Conservation (phyloP, 2,888 invertebrate species). For the Pristionchus mayeri region DNA sequence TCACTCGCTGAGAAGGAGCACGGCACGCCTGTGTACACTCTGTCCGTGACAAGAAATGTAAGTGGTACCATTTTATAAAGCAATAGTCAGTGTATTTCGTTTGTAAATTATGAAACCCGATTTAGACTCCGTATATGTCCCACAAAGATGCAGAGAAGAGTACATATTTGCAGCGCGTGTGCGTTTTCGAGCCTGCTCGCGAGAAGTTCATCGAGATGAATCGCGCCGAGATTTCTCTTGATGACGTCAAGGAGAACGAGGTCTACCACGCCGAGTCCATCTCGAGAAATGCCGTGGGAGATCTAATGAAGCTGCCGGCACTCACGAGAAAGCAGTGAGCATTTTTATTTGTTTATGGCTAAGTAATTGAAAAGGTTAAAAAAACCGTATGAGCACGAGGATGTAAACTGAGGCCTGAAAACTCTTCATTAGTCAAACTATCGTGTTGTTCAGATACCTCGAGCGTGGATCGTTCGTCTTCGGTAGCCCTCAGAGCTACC, state of each 20-base stretch:
- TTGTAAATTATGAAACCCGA: no score
- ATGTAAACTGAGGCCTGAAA: no score
- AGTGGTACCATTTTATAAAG: no score
- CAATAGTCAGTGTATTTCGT: no score
- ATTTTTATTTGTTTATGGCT: no score
- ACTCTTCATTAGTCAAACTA: no score
- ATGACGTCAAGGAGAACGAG: background rate
- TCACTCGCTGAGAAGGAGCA: no score
- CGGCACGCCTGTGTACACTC: background rate
- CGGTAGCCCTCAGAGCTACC: background rate
- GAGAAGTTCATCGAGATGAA: constrained; percentile 5
- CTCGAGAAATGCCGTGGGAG: background rate
- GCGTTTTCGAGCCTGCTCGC: constrained; percentile 6
- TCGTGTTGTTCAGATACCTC: no score
- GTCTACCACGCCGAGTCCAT: background rate
- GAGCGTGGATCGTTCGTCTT: background rate
- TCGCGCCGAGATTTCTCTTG: background rate
- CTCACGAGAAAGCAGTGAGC: background rate
- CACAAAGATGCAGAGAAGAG: no score
- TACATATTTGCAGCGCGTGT: background rate
- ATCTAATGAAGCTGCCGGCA: background rate
- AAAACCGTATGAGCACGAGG: no score
- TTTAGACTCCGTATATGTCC: no score
- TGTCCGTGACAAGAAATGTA: background rate
- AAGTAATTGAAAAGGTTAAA: no score